A percentile compares a stretch with the other conserved stretches of the same genome.
Conservation (phyloP, 2,797 vertebrate genomes). For the Trematomus bernacchii region DNA sequence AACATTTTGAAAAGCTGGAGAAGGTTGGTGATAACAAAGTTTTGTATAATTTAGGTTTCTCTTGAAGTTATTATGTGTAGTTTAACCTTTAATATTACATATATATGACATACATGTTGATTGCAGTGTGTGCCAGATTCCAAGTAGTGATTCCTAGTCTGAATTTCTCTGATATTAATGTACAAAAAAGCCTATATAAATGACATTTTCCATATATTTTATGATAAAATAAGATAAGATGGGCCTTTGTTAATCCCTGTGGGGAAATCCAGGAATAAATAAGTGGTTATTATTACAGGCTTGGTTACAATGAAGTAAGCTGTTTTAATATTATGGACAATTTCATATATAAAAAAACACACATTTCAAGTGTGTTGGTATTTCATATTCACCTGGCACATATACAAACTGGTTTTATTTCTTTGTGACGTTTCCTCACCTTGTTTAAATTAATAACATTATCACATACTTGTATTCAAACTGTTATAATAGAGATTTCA, state of each 20-base stretch:
- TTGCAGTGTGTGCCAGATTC: not conserved
- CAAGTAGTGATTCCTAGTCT: not conserved
- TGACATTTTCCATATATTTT: not conserved
- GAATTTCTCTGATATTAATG: conserved; percentile 3
- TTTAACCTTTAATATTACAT: conserved; percentile 9
- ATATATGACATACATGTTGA: conserved; percentile 6
- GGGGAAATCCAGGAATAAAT: too few relatives aligned
- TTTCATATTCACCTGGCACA: not conserved
- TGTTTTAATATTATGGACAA: not conserved
- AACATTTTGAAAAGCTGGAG: conserved; percentile 98
- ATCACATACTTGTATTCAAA: conserved; percentile 10
- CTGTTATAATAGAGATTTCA: conserved; percentile 34
- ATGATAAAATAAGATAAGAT: not conserved
- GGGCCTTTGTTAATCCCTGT: too few relatives aligned
- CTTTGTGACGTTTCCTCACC: not conserved
- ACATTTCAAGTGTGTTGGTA: not conserved
- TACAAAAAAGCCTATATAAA: not conserved
- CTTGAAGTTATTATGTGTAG: conserved; percentile 14
- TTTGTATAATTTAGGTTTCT: conserved; percentile 22
- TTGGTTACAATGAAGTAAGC: not conserved
- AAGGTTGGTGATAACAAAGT: conserved; percentile 88
- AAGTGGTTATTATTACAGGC: not conserved
- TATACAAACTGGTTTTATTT: not conserved
- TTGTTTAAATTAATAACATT: not conserved
- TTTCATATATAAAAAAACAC: not conserved